A percentile compares a stretch with the other conserved stretches of the same genome.
Conservation (phyloP, 2,113 vertebrate genomes). For the Limnothrissa miodon region DNA sequence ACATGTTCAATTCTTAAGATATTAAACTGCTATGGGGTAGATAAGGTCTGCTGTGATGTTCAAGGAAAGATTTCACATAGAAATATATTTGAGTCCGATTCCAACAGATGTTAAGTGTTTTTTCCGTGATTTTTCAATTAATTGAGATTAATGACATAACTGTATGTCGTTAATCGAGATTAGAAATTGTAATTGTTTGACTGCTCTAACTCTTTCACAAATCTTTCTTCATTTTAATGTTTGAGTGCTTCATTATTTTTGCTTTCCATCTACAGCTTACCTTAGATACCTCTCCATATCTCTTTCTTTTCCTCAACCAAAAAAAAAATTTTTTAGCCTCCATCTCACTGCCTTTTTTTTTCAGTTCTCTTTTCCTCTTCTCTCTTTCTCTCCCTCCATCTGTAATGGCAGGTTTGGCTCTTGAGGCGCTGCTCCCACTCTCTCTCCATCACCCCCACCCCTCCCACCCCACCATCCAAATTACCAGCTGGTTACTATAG, state of each 20-base stretch:
- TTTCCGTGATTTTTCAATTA: too few species aligned
- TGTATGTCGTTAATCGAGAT: too few species aligned
- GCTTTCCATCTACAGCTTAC: not conserved
- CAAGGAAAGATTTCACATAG: too few species aligned
- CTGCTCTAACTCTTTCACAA: too few species aligned
- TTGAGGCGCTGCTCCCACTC: slow-evolving; percentile 50
- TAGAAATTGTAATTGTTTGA: too few species aligned
- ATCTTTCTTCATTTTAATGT: not conserved
- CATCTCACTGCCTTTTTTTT: slow-evolving; percentile 28
- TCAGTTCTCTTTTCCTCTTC: not conserved
- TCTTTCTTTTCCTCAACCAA: not conserved
- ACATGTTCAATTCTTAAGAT: too few species aligned
- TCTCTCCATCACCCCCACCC: slow-evolving; percentile 27
- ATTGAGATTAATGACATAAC: too few species aligned
- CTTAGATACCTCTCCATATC: not conserved
- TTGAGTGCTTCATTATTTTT: not conserved
- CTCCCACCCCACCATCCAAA: slow-evolving; percentile 57
- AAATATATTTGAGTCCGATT: too few species aligned
- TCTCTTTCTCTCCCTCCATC: slow-evolving; percentile 31
- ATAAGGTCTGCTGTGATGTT: too few species aligned
- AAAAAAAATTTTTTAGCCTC: not conserved
- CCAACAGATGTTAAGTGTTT: too few species aligned
- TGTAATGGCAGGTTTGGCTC: slow-evolving; percentile 58
- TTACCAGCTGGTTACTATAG: slow-evolving; percentile 77
- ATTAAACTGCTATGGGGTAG: too few species aligned